These are phyloP conservation scores for Echinometra lucunter DNA, from an alignment of 53 echinoderm and acorn worm species.

Conservation along the genomic window DNA sequence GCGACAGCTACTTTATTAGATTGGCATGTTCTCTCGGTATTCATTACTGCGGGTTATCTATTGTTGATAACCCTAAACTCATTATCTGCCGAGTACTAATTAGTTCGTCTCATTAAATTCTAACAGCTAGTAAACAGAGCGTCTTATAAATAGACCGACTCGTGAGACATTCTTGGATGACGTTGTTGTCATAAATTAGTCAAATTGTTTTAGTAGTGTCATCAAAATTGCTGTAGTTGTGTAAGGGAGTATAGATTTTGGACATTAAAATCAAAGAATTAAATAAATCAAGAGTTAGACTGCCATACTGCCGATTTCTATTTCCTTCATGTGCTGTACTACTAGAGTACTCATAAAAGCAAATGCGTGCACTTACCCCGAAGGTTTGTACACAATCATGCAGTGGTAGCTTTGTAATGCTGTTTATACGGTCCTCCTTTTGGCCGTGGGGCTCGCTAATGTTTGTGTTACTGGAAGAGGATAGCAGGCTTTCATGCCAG, in stretches of 20 bases:
- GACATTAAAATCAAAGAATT: neutral
- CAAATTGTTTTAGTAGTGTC: no score
- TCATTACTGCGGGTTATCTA: neutral
- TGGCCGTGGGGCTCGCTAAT: neutral
- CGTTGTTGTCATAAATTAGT: neutral
- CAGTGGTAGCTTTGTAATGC: neutral
- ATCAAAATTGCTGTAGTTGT: no score
- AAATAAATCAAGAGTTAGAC: neutral
- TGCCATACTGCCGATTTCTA: neutral
- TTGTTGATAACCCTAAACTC: conserved; percentile 40
- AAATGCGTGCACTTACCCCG: neutral
- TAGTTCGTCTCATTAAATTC: conserved; percentile 26
- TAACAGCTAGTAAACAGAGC: neutral
- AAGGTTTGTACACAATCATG: neutral
- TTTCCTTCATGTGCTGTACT: neutral
- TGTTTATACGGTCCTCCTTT: neutral
- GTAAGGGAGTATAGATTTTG: neutral
- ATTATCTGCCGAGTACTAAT: conserved; percentile 10
- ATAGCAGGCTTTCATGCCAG: neutral
- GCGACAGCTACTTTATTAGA: conserved; percentile 8
- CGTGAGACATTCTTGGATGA: neutral
- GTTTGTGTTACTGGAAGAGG: neutral
- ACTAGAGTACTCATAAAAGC: neutral
- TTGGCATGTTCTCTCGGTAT: neutral
- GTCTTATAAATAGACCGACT: neutral